Evolutionary conservation across 2,113 vertebrate species (phyloP), one percentile per base, ranked within the genome.

Genomic region (Antechinus stuartii): DNA sequence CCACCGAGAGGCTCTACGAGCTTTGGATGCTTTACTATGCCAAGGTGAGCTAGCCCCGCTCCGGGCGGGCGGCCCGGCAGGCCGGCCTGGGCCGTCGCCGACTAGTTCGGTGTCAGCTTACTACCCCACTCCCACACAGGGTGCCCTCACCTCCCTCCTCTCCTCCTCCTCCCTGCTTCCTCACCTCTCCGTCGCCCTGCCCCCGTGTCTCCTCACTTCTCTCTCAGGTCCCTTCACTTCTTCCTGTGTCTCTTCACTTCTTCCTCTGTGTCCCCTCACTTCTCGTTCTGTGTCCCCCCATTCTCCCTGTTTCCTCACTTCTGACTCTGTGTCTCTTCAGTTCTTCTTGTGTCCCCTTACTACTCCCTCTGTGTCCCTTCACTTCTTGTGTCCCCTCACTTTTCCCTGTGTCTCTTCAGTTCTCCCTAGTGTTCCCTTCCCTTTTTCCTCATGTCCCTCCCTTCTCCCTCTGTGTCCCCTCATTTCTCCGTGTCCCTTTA

Each of bases 21-120:
- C 98, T 99, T 96, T 99, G 99, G 99, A 99, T 99, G 99, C 99
- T 99, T 16, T 99, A 99, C 97, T 99, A 99, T 98, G 99, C 99
- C 55, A 99, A 99, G 99, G 99, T 99, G 98, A 99, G 99, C 95
- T 97, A 97, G 98, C 98, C 99, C 98, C 98, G 98, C 98, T 98
- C 92, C 97, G 97, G 96, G 89, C 96, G 49, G 91, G 56, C 0
- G 89, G 91, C 92, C 91, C 92, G n/a, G 96, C 89, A 68, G 57
- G 57, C 57, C 57, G 61, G 30, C 12, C 57, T 35, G 57, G 57
- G 61, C 61, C 30, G 61, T 30, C 61, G 61, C 61, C 61, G 30
- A 14, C 61, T 35, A 12, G 61, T 30, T 16, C 30, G 11, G 30
- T 68, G 61, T 68, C 61, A 3, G 61, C 30, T 68, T 68, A 61